Evolutionary conservation across 2,113 vertebrate species (phyloP), one percentile per base, ranked within the genome.

Genomic region (Boleophthalmus pectinirostris): DNA sequence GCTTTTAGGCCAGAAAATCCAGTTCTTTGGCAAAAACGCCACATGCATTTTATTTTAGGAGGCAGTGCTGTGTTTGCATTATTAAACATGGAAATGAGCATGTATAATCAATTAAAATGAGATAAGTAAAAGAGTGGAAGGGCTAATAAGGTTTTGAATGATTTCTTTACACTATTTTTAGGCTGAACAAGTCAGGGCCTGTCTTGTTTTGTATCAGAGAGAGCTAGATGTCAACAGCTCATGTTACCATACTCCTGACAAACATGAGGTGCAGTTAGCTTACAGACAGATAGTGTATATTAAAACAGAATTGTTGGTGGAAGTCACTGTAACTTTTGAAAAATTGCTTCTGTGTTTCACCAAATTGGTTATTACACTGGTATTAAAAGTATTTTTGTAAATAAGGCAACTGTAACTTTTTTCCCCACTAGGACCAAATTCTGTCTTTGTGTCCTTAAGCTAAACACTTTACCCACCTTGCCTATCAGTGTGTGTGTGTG

Each of bases 1-100:
- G 3, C n/a, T 61, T 81, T 86, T 82, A 49, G 80, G 88, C 83
- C 85, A 84, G 79, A 89, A 72, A 82, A 66, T 12, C 56, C 60
- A 29, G 77, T 74, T 61, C 75, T 87, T 63, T 86, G 85, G 82
- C 87, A 84, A 76, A 78, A 77, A 81, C 64, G 65, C 65, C 18
- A 45, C 15, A 70, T 75, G 60, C 25, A 43, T 64, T 35, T 65
- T 77, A 38, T 72, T 80, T 83, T 68, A 66, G 53, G 45, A 54
- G 47, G 69, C 1, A 29, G 54, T 9, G 53, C 20, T 49, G 8
- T 21, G 56, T 12, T 25, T 58, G 23, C 2, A 25, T 24, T 58
- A 58, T 58, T 58, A 12, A 58, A 25, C 13, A 25, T 9, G 23
- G 4, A 25, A 15, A 25, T n/a, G 8, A 14, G 23, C 11, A 13